These are phyloP conservation scores for Pollenia griseotomentosa DNA, from an alignment of 2,888 invertebrate species.

Conservation along the genomic window DNA sequence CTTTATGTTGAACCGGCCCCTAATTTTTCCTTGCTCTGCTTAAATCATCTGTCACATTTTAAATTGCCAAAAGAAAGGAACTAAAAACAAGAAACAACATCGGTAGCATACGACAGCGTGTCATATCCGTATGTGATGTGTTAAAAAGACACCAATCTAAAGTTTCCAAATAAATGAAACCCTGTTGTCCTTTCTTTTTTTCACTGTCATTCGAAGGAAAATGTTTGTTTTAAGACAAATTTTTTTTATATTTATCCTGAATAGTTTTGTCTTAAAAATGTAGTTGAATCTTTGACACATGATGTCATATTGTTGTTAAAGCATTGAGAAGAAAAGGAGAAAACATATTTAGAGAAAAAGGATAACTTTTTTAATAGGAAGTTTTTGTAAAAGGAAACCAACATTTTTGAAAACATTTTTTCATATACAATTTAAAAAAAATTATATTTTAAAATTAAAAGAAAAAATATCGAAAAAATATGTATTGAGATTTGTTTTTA, in stretches of 20 bases:
- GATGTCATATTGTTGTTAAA: conserved; percentile 51
- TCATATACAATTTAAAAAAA: no score
- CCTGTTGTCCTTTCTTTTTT: conserved; percentile 28
- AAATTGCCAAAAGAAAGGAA: conserved; percentile 10
- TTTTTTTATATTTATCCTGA: not conserved
- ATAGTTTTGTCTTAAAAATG: not conserved
- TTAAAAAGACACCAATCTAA: conserved; percentile 33
- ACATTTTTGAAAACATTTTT: no score
- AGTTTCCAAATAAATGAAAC: conserved; percentile 45
- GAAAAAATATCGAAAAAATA: no score
- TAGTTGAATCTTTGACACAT: conserved; percentile 36
- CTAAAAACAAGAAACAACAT: not conserved
- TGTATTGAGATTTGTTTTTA: no score
- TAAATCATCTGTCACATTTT: conserved; percentile 50
- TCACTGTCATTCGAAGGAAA: not conserved
- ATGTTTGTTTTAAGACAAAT: conserved; percentile 27
- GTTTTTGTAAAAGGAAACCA: no score
- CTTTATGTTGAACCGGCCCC: not conserved
- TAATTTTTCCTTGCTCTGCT: conserved; percentile 6
- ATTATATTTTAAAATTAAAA: no score
- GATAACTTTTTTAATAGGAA: no score
- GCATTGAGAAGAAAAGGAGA: conserved; percentile 9
- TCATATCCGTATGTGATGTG: conserved; percentile 44
- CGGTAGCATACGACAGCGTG: conserved; percentile 37
- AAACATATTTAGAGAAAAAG: not conserved